Conservation (phyloP, 2,113 vertebrate species). For the Columba janthina region DNA sequence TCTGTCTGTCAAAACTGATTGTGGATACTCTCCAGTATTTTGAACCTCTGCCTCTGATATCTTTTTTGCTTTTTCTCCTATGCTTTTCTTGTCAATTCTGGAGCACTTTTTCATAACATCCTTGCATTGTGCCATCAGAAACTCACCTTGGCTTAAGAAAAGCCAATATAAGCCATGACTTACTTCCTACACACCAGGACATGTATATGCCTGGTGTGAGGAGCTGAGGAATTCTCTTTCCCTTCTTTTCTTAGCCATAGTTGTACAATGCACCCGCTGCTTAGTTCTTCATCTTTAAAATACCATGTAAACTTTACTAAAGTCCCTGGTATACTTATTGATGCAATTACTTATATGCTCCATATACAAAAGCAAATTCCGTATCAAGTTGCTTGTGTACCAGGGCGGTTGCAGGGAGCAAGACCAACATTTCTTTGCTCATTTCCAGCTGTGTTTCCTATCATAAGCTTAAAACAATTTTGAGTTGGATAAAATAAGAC, state of each 20-base stretch:
- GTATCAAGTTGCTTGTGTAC: background rate
- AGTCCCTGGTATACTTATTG: background rate
- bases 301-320: background rate
- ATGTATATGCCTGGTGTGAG: background rate
- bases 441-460: background rate
- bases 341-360: background rate
- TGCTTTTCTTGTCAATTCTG: background rate
- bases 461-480: background rate
- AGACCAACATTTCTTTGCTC: background rate
- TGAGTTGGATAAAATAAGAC: background rate
- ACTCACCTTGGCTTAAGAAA: background rate
- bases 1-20: background rate
- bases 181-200: background rate
- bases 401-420: background rate
- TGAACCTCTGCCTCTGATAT: background rate
- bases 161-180: background rate
- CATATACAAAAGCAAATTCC: background rate
- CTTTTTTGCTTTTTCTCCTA: background rate
- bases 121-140: background rate
- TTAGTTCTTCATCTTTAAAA: background rate
- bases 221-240: background rate
- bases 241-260: background rate
- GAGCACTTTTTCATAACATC: background rate
- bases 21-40: background rate
- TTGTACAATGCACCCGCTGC: background rate